Evolutionary conservation across 1,140 invertebrate genomes (phyloP).

Genomic region (Papilio dardanus): DNA sequence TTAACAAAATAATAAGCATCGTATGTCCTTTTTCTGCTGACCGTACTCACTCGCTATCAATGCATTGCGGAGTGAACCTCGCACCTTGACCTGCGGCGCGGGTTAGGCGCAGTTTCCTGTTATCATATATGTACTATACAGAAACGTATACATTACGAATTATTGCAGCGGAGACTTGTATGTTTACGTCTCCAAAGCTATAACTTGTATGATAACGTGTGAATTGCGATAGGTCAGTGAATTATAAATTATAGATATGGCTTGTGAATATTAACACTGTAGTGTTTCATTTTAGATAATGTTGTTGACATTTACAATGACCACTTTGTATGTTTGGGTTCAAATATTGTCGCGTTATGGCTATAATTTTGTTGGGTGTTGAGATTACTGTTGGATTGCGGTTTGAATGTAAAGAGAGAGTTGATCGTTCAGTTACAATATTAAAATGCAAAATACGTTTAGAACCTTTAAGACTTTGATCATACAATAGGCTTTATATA

Average conservation of each 20-base stretch:
- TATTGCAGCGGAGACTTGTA: conserved; percentile 29
- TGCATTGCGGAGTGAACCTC: conserved; percentile 50
- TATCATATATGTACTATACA: conserved; percentile 29
- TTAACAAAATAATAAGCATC: no score
- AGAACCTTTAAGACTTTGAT: no score
- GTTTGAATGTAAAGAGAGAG: not conserved
- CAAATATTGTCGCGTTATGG: not conserved
- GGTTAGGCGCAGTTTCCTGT: conserved; percentile 46
- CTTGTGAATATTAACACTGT: conserved; percentile 11
- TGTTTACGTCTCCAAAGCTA: conserved; percentile 32
- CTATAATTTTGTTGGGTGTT: not conserved
- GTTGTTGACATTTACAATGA: conserved; percentile 10
- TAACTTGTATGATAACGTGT: conserved; percentile 37
- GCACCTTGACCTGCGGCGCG: conserved; percentile 50
- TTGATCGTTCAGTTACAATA: no score
- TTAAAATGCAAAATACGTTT: no score
- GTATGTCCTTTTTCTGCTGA: conserved; percentile 45
- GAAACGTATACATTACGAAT: conserved; percentile 35
- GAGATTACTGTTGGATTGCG: not conserved
- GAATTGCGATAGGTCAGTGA: conserved; percentile 42
- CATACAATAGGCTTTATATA: no score
- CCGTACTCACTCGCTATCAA: conserved; percentile 53
- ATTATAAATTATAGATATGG: conserved; percentile 34
- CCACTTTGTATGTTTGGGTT: not conserved
- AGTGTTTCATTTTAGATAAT: conserved; percentile 21